Evolutionary conservation across 2,888 invertebrate species (phyloP).

Genomic region (Polydesmus complanatus): DNA sequence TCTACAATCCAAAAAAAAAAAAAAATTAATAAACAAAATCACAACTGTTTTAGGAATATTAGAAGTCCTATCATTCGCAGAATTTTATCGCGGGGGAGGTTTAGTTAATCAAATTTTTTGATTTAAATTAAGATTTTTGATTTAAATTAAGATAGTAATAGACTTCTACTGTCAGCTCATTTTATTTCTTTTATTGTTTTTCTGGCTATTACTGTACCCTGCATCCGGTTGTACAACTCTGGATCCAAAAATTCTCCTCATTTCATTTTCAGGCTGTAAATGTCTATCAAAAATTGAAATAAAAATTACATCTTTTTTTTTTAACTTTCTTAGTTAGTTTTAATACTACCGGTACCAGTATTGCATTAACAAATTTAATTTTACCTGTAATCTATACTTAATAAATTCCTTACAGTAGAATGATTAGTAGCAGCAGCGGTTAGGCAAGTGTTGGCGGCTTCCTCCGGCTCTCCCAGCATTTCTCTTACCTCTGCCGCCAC

Average conservation of each 20-base stretch:
- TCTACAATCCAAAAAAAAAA: conserved; percentile 15
- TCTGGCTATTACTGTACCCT: conserved; percentile 28
- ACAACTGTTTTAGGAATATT: not conserved
- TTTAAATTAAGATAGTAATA: no score
- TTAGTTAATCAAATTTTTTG: no score
- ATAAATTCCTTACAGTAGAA: conserved; percentile 1
- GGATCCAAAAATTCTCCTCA: conserved; percentile 65
- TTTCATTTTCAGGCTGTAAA: conserved; percentile 63
- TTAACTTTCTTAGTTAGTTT: conserved; percentile 33
- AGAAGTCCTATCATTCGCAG: no score
- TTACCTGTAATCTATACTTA: conserved; percentile 13
- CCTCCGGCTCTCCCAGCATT: conserved; percentile 42
- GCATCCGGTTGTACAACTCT: conserved; percentile 56
- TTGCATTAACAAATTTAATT: no score
- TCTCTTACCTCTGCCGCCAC: conserved; percentile 52
- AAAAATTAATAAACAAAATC: not conserved
- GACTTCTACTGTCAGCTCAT: not conserved
- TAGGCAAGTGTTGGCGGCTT: not conserved
- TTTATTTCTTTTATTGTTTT: no score
- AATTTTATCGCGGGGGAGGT: no score
- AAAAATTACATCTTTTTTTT: no score
- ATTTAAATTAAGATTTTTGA: conserved; percentile 1
- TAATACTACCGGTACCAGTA: no score
- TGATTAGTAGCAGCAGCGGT: not conserved
- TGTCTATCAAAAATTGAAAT: conserved; percentile 38